A percentile compares a stretch with the other conserved stretches of the same genome.
These are phyloP conservation scores for Vombatus ursinus DNA, from an alignment of 2,113 vertebrate genomes.

Conservation along the genomic window DNA sequence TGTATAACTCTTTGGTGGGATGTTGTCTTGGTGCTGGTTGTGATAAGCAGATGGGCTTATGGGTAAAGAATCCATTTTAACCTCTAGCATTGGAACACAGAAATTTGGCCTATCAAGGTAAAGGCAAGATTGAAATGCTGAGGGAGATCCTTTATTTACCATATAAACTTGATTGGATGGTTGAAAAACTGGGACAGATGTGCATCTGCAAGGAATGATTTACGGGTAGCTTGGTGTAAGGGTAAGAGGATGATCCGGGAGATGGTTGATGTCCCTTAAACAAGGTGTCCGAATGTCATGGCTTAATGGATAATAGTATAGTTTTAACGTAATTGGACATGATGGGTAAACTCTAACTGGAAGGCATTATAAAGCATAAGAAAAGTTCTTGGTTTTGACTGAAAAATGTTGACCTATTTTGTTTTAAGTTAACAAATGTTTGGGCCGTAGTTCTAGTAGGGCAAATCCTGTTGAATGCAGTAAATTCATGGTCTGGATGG, in stretches of 20 bases:
- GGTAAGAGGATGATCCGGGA: neutral
- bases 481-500: neutral
- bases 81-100: neutral
- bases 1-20: neutral
- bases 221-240: neutral
- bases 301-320: neutral
- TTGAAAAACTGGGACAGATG: neutral
- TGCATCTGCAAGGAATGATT: neutral
- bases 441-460: neutral
- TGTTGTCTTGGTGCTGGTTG: neutral
- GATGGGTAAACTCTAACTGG: neutral
- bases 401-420: neutral
- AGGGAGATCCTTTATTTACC: neutral
- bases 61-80: neutral
- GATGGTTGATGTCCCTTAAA: neutral
- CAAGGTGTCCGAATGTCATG: neutral
- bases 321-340: neutral
- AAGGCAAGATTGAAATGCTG: neutral
- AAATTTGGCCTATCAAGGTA: neutral
- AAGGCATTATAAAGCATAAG: neutral
- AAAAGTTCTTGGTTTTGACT: neutral
- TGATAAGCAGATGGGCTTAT: neutral
- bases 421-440: neutral
- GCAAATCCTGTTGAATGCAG: neutral
- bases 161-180: neutral